Conservation (phyloP, 2,113 vertebrate genomes). For the Nyctereutes procyonoides region DNA sequence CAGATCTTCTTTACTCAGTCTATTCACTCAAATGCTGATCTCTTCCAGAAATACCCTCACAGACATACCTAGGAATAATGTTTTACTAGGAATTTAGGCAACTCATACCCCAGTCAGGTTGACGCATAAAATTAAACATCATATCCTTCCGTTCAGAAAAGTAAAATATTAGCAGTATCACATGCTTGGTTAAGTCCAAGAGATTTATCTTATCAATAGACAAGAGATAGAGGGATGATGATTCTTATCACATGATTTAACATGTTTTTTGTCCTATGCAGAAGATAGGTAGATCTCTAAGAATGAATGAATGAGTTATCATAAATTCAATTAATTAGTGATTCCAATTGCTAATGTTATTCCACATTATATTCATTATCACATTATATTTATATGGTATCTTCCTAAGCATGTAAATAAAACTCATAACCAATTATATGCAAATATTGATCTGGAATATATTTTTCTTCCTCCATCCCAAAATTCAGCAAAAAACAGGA, state of each 20-base stretch:
- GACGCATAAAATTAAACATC: neutral
- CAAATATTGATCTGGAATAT: neutral
- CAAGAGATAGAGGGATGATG: neutral
- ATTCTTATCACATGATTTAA: neutral
- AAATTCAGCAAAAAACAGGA: neutral
- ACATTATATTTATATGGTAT: neutral
- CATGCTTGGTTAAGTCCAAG: neutral
- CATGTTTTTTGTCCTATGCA: neutral
- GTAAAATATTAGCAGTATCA: neutral
- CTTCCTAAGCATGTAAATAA: neutral
- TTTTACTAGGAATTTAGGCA: neutral
- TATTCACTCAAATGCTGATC: neutral
- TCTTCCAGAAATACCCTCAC: neutral
- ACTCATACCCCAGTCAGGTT: neutral
- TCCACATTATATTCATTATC: neutral
- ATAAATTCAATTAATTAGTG: neutral
- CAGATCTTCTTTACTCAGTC: neutral
- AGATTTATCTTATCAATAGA: neutral
- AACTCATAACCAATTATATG: neutral
- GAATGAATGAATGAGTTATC: neutral
- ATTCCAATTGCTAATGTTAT: neutral
- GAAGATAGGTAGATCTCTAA: neutral
- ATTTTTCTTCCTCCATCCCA: neutral
- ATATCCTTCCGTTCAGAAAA: neutral
- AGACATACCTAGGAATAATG: neutral